A percentile compares a stretch with the other conserved stretches of the same genome.
Conservation (phyloP, 1,140 invertebrate genomes). For the Vanessa atalanta region DNA sequence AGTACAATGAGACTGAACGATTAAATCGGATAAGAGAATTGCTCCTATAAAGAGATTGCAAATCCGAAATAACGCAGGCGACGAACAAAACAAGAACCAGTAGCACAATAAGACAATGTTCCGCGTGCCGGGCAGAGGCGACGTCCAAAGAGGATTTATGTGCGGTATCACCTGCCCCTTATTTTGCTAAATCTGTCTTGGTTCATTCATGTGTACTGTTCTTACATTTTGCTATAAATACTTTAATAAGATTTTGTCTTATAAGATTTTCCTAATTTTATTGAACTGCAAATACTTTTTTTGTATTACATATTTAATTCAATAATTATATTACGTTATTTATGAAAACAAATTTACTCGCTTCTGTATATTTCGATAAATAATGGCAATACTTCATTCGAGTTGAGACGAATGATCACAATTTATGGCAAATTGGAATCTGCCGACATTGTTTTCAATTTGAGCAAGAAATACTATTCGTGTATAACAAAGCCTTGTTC, state of each 20-base stretch:
- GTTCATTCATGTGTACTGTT: constrained; percentile 54
- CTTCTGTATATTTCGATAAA: no score
- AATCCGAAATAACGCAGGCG: constrained; percentile 62
- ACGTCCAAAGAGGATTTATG: constrained; percentile 62
- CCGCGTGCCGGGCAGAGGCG: constrained; percentile 60
- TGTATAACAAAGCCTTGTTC: no score
- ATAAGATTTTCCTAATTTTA: background rate
- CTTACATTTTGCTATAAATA: constrained; percentile 11
- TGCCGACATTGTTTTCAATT: background rate
- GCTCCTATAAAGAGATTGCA: constrained; percentile 52
- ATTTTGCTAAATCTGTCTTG: constrained; percentile 48
- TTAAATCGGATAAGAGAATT: constrained; percentile 43
- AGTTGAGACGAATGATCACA: constrained; percentile 1
- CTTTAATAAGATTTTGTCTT: background rate
- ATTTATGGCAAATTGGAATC: constrained; percentile 17
- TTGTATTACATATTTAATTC: no score
- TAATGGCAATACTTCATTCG: background rate
- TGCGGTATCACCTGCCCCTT: constrained; percentile 60
- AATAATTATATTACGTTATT: background rate
- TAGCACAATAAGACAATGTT: constrained; percentile 66
- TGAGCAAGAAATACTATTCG: background rate
- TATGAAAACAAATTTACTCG: background rate
- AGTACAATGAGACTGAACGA: constrained; percentile 31
- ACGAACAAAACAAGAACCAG: constrained; percentile 51
- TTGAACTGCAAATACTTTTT: background rate